phyloP scores from a whole-genome alignment of 2,113 vertebrate genomes.

The Mungos mungo region DNA sequence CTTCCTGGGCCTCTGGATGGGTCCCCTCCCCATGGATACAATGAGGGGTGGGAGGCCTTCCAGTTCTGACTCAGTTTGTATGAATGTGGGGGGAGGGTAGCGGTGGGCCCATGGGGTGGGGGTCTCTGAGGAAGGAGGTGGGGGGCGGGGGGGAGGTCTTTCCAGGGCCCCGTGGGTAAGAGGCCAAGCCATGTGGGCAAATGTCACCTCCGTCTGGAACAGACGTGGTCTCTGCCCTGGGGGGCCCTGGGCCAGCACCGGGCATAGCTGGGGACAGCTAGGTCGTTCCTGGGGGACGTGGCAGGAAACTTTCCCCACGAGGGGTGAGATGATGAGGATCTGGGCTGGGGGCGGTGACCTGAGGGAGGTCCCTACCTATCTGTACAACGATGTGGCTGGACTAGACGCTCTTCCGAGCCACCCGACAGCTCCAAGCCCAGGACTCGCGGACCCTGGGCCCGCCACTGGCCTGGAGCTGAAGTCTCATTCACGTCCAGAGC shows the following conservation, averaged over 20 bases:
- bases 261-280: neutral
- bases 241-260: neutral
- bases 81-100: neutral
- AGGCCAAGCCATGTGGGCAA: neutral
- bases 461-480: neutral
- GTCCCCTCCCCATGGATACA: neutral
- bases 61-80: neutral
- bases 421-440: neutral
- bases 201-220: neutral
- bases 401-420: neutral
- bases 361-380: neutral
- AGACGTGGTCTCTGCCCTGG: neutral
- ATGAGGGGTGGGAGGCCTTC: neutral
- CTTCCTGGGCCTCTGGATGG: neutral
- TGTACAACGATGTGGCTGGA: neutral
- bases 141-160: neutral
- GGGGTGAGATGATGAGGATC: neutral
- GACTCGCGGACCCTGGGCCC: neutral
- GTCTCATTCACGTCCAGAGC: neutral
- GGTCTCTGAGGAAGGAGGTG: neutral
- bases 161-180: neutral
- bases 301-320: neutral
- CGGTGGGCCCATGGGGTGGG: neutral
- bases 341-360: neutral
- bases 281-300: neutral